Percentiles rank a stretch among this genome's conserved stretches.
phyloP scores from a whole-genome alignment of 2,797 vertebrate genomes.

The Pangasius krempfi region DNA sequence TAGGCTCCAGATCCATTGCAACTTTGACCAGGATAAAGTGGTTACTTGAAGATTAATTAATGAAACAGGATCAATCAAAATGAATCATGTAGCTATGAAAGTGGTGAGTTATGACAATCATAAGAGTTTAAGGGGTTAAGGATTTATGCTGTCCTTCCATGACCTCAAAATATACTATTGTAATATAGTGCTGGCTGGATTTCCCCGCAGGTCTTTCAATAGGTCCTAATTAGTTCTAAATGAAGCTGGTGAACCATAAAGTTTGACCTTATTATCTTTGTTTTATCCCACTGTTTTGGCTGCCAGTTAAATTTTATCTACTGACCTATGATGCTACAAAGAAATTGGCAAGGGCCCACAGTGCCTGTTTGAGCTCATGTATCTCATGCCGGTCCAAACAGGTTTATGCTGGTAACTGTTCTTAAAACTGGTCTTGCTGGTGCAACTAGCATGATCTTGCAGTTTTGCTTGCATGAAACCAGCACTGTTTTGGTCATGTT shows the following conservation, averaged over 20 bases:
- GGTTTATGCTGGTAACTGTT: neutral
- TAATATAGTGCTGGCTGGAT: neutral
- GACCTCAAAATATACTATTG: neutral
- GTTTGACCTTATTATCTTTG: slow-evolving; percentile 7
- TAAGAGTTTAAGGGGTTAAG: neutral
- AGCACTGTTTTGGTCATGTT: neutral
- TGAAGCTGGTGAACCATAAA: neutral
- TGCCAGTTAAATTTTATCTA: slow-evolving; percentile 5
- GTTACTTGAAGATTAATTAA: neutral
- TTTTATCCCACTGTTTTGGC: slow-evolving; percentile 3
- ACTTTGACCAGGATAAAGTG: neutral
- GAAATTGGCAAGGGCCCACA: neutral
- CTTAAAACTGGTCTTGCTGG: slow-evolving; percentile 3
- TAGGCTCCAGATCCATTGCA: neutral
- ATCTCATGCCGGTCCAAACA: neutral
- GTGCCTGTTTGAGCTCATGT: neutral
- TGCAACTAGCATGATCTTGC: neutral
- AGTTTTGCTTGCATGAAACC: neutral
- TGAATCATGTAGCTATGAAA: neutral
- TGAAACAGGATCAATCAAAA: neutral
- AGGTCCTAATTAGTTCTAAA: neutral
- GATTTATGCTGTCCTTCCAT: neutral
- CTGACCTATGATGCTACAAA: slow-evolving; percentile 9
- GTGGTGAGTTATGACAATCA: neutral
- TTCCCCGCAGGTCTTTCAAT: neutral